Base-by-base conservation (phyloP, 2,113 vertebrate species). In the Genyomyrus donnyi region DNA sequence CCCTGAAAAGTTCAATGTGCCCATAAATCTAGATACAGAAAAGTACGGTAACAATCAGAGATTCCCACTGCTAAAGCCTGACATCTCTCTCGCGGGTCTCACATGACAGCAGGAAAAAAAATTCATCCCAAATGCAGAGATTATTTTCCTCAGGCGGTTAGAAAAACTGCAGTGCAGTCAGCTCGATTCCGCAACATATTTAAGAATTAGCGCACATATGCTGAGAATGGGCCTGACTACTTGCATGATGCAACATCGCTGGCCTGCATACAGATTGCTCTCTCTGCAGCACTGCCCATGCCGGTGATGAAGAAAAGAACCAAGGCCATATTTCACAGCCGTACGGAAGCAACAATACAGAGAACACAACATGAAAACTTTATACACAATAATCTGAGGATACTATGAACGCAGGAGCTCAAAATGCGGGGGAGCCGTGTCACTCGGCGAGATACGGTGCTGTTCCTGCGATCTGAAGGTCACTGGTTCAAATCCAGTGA, bases 151-250 rank as follows among this genome's bases (percentile, higher is more conserved):
- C 39, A 42, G 74, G 35, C 35, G 4, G 74, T 42, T 42, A 80
- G 74, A 80, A 80, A 80, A 80, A 80, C 74, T 80, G 74, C 31
- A 80, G 35, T 39, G 74, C 74, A 80, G 35, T 17, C 74, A 7
- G 13, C 35, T 17, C 5, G 15, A 19, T 80, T 80, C 35, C 35
- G 15, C 35, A 19, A 80, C 74, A 80, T 80, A 80, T 80, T 80
- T 80, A 80, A 80, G 74, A 80, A 80, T 80, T 80, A 80, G 74
- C 74, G 31, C 74, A 80, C 74, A 80, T 80, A 80, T 80, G 74
- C 74, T 80, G 31, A 42, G 31, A 80, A 80, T 39, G 31, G 31
- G 74, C 74, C 74, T 80, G 74, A 42, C 15, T 42, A 19, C 74
- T 80, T 7, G 74, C 35, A 42, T 80, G 74, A 80, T 21, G 74